Percentiles rank a stretch among this genome's conserved stretches.
phyloP scores from a whole-genome alignment of 2,888 invertebrate species.

The Brenthis hecate region DNA sequence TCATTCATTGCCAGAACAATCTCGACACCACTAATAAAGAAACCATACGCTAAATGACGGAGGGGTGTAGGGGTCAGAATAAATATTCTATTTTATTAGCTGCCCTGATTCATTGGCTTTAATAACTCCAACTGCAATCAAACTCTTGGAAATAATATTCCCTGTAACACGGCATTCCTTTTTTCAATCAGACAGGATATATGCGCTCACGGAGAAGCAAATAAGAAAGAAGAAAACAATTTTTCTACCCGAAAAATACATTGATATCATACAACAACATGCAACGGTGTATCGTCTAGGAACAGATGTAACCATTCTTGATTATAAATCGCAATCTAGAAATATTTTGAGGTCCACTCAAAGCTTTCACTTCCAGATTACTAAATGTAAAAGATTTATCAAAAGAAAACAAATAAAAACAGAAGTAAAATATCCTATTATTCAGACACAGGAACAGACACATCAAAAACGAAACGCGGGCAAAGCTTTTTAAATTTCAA shows the following conservation, averaged over 20 bases:
- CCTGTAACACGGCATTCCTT: not conserved
- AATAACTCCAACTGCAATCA: not conserved
- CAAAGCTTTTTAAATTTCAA: not conserved
- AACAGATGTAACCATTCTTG: slow-evolving; percentile 4
- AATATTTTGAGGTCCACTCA: slow-evolving; percentile 11
- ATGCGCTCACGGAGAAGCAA: slow-evolving; percentile 1
- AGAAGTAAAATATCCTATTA: slow-evolving; percentile 13
- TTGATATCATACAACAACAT: slow-evolving; percentile 5
- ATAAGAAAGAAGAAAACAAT: slow-evolving; percentile 7
- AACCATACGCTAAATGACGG: not conserved
- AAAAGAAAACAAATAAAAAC: not conserved
- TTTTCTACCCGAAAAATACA: not conserved
- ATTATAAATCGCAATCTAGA: slow-evolving; percentile 3
- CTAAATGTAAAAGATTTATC: slow-evolving; percentile 7
- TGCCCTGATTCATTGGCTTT: not conserved
- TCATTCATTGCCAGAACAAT: slow-evolving; percentile 4
- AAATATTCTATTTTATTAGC: not conserved
- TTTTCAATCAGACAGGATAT: not conserved
- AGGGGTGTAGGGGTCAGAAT: not conserved
- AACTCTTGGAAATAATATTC: not conserved
- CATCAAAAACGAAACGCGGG: not conserved
- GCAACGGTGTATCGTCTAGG: slow-evolving; percentile 7
- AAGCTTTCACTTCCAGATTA: slow-evolving; percentile 6
- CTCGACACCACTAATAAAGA: slow-evolving; percentile 1
- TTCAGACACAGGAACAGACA: not conserved